A percentile compares a stretch with the other conserved stretches of the same genome.
phyloP scores from a whole-genome alignment of 2,113 vertebrate species.

The Austrofundulus limnaeus region DNA sequence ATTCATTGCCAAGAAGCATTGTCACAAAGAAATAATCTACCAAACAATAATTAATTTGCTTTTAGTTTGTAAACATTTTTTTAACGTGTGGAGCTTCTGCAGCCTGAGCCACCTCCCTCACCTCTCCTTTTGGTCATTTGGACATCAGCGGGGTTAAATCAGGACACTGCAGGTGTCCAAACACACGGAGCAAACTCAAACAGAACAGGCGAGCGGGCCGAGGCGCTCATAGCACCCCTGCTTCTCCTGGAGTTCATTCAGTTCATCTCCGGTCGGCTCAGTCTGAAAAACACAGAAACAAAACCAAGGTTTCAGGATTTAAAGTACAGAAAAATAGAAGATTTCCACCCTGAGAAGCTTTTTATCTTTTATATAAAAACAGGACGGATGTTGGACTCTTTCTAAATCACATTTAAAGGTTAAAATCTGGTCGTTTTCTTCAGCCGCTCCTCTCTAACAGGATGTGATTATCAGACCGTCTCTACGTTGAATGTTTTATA shows the following conservation, averaged over 20 bases:
- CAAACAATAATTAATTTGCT: too few relatives aligned
- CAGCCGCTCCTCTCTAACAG: too few relatives aligned
- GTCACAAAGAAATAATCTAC: too few relatives aligned
- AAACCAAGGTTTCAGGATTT: not conserved
- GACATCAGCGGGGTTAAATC: conserved; percentile 49
- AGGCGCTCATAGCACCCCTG: conserved; percentile 6
- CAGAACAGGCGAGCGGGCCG: too few relatives aligned
- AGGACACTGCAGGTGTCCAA: conserved; percentile 58
- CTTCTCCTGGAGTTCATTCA: conserved; percentile 38
- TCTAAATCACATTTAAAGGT: too few relatives aligned
- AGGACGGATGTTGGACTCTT: too few relatives aligned
- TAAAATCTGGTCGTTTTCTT: too few relatives aligned
- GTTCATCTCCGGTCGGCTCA: conserved; percentile 50
- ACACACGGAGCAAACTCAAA: conserved; percentile 60
- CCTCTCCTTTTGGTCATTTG: conserved; percentile 38
- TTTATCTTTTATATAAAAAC: not conserved
- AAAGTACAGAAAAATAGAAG: not conserved
- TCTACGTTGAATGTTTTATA: too few relatives aligned
- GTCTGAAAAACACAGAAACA: conserved; percentile 19
- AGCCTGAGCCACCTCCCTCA: conserved; percentile 37
- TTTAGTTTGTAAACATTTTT: too few relatives aligned
- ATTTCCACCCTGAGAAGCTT: not conserved
- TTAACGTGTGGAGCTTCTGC: conserved; percentile 2
- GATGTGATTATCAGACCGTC: too few relatives aligned
- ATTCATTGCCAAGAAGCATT: too few relatives aligned